Evolutionary conservation across 2,888 invertebrate species (phyloP).

Genomic region (Scrobipalpa atriplicella): DNA sequence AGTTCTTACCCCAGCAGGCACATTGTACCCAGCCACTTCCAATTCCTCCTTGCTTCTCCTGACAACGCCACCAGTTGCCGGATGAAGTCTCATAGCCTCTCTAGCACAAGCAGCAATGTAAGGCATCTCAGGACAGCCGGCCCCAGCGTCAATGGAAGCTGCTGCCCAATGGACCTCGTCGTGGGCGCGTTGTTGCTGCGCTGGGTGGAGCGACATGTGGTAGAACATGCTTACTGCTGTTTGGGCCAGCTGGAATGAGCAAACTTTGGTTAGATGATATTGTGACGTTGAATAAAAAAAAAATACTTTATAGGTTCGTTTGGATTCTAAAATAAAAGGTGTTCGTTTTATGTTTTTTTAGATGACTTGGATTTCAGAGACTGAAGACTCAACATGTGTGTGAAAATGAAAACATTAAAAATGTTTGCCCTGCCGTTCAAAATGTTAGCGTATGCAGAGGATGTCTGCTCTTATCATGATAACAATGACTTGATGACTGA

Average conservation of each 20-base stretch:
- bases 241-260: slow-evolving; percentile 61
- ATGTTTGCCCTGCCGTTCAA: no score
- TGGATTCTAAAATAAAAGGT: no score
- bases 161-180: slow-evolving; percentile 68
- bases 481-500: no score
- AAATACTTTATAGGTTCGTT: no score
- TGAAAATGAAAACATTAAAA: no score
- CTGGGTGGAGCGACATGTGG: slow-evolving; percentile 72
- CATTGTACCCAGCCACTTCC: slow-evolving; percentile 64
- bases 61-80: slow-evolving; percentile 71
- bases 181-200: slow-evolving; percentile 70
- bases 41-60: slow-evolving; percentile 58
- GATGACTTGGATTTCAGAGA: no score
- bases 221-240: slow-evolving; percentile 70
- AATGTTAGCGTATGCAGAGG: no score
- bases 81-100: slow-evolving; percentile 70
- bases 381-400: no score
- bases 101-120: slow-evolving; percentile 62
- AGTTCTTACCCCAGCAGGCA: slow-evolving; percentile 73
- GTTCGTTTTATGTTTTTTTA: no score
- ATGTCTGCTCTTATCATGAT: no score
- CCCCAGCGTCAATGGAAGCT: slow-evolving; percentile 58
- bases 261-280: no score
- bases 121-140: slow-evolving; percentile 50
- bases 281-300: no score